These are phyloP conservation scores for Pyrgilauda ruficollis DNA, from an alignment of 2,113 vertebrate species.

Conservation along the genomic window DNA sequence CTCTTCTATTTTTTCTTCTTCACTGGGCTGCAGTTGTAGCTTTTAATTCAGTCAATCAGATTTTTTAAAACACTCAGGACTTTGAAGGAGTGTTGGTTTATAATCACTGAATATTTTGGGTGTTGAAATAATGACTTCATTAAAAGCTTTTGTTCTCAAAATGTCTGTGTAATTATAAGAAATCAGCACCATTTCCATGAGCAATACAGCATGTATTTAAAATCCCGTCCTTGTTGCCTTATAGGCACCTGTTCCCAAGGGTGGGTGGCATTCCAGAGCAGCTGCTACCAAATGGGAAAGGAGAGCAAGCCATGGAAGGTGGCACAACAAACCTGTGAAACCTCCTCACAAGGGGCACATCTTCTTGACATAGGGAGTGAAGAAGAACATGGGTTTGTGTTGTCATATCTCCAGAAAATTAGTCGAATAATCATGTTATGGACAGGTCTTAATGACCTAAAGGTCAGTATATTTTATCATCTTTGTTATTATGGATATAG, in stretches of 20 bases:
- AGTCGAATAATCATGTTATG: slow-evolving; percentile 80
- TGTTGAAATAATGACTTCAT: not conserved
- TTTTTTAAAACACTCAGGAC: not conserved
- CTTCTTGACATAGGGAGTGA: slow-evolving; percentile 77
- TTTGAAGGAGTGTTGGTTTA: not conserved
- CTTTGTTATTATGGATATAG: not conserved
- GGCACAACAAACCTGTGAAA: slow-evolving; percentile 71
- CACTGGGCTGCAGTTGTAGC: not conserved
- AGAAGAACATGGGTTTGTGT: slow-evolving; percentile 76
- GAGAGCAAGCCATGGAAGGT: slow-evolving; percentile 72
- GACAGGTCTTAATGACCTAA: slow-evolving; percentile 81
- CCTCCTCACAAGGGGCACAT: slow-evolving; percentile 61
- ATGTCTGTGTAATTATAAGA: not conserved
- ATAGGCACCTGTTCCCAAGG: slow-evolving; percentile 77
- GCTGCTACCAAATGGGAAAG: slow-evolving; percentile 75
- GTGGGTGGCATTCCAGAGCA: slow-evolving; percentile 80
- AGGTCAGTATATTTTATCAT: slow-evolving; percentile 64
- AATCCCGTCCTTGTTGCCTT: not conserved
- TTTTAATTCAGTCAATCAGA: not conserved
- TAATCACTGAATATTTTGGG: not conserved
- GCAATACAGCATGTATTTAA: not conserved
- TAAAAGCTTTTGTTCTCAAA: not conserved
- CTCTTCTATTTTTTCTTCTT: not conserved
- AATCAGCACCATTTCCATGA: not conserved
- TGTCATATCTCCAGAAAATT: slow-evolving; percentile 71